A percentile compares a stretch with the other conserved stretches of the same genome.
Evolutionary conservation across 2,797 vertebrate genomes (phyloP).

Genomic region (Selene dorsalis): DNA sequence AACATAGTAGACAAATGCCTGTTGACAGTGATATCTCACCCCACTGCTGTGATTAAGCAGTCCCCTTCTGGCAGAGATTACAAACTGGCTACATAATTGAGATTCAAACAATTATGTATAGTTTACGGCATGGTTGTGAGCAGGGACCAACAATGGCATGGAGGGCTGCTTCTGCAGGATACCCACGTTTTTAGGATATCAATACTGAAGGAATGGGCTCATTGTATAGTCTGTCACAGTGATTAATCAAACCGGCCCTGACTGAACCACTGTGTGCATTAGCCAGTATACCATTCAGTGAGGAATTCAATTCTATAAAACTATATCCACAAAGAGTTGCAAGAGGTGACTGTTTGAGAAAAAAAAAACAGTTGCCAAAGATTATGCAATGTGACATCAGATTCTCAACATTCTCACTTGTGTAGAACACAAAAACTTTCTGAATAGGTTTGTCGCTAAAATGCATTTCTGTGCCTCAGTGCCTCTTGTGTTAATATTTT

Average conservation of each 20-base stretch:
- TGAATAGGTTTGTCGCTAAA: not conserved
- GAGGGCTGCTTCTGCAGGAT: slow-evolving; percentile 33
- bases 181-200: slow-evolving; percentile 24
- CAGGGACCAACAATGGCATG: slow-evolving; percentile 35
- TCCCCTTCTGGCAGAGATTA: slow-evolving; percentile 73
- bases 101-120: slow-evolving; percentile 70
- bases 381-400: slow-evolving; percentile 10
- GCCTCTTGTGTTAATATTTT: not conserved
- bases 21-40: slow-evolving; percentile 71
- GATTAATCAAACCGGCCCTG: slow-evolving; percentile 54
- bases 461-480: not conserved
- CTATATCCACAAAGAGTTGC: not conserved
- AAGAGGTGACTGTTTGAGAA: not conserved
- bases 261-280: slow-evolving; percentile 29
- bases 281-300: not conserved
- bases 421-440: not conserved
- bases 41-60: slow-evolving; percentile 67
- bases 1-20: slow-evolving; percentile 61
- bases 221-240: slow-evolving; percentile 49
- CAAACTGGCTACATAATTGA: slow-evolving; percentile 70
- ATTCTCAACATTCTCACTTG: no score
- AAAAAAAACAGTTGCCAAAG: not conserved
- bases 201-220: slow-evolving; percentile 42
- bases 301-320: slow-evolving; percentile 16
- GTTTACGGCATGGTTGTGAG: slow-evolving; percentile 55